Percentiles rank a stretch among this genome's conserved stretches.
These are phyloP conservation scores for Micromussa lordhowensis DNA, from an alignment of 92 coral and sea anemone species.

Conservation along the genomic window DNA sequence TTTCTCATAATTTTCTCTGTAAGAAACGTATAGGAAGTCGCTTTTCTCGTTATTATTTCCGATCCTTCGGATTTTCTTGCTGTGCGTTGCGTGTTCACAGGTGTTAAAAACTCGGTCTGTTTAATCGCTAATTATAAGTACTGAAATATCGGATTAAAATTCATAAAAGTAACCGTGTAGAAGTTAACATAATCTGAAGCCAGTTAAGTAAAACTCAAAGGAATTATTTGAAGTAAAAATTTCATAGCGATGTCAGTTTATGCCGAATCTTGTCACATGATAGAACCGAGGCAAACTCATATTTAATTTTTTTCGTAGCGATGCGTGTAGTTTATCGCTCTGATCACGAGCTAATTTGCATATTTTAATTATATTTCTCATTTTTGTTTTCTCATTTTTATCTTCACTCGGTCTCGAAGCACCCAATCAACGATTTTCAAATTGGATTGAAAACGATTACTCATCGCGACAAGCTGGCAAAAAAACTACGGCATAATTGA, in stretches of 20 bases:
- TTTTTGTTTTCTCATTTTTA: not conserved
- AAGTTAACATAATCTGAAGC: not conserved
- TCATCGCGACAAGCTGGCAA: not conserved
- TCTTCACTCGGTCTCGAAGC: not conserved
- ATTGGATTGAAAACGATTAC: not conserved
- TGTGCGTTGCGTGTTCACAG: not conserved
- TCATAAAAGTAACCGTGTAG: not conserved
- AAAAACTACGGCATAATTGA: not conserved
- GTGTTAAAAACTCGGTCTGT: not conserved
- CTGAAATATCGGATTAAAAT: too few relatives aligned
- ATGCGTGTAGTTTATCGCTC: not conserved
- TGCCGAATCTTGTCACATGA: not conserved
- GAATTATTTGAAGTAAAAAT: not conserved
- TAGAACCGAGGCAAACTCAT: not conserved
- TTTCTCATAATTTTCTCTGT: not conserved
- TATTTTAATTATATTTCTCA: constrained; percentile 1
- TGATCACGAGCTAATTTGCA: not conserved
- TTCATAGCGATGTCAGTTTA: not conserved
- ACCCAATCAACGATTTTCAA: not conserved
- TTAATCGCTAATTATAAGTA: not conserved
- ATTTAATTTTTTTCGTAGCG: not conserved
- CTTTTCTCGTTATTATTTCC: not conserved
- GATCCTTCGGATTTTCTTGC: not conserved
- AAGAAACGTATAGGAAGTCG: not conserved
- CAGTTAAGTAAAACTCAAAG: not conserved